Percentiles rank a stretch among this genome's conserved stretches.
Evolutionary conservation across 2,113 vertebrate genomes (phyloP).

Genomic region (Eulacestoma nigropectus): DNA sequence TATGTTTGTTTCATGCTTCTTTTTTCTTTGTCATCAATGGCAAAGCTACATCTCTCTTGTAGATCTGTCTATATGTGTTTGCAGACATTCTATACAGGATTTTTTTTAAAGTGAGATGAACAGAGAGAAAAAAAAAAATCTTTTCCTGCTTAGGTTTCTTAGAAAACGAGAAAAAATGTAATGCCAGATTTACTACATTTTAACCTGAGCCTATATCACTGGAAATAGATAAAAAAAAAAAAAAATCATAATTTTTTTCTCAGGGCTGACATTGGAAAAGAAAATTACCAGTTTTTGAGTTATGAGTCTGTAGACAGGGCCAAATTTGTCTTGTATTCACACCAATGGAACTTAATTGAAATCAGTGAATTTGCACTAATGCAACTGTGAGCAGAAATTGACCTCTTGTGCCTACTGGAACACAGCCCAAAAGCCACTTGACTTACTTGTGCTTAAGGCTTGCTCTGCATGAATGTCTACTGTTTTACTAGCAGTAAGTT

Average conservation of each 20-base stretch:
- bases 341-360: conserved; percentile 38
- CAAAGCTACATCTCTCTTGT: background rate
- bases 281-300: conserved; percentile 8
- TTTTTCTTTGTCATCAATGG: background rate
- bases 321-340: background rate
- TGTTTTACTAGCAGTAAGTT: conserved; percentile 27
- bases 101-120: background rate
- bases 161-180: background rate
- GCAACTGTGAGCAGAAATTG: conserved; percentile 37
- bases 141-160: background rate
- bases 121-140: background rate
- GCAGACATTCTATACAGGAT: background rate
- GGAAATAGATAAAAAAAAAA: conserved; percentile 26
- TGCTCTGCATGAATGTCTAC: conserved; percentile 16
- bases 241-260: conserved; percentile 3
- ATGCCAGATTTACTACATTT: background rate
- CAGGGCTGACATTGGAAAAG: background rate
- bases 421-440: conserved; percentile 39
- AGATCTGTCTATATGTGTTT: background rate
- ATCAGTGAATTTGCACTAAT: conserved; percentile 46
- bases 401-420: conserved; percentile 31
- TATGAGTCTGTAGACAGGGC: background rate
- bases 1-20: background rate
- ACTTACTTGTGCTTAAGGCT: conserved; percentile 13
- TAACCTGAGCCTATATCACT: background rate